Percentiles rank a stretch among this genome's conserved stretches.
Conservation (phyloP, 2,113 vertebrate genomes). For the Pygathrix nemaeus region DNA sequence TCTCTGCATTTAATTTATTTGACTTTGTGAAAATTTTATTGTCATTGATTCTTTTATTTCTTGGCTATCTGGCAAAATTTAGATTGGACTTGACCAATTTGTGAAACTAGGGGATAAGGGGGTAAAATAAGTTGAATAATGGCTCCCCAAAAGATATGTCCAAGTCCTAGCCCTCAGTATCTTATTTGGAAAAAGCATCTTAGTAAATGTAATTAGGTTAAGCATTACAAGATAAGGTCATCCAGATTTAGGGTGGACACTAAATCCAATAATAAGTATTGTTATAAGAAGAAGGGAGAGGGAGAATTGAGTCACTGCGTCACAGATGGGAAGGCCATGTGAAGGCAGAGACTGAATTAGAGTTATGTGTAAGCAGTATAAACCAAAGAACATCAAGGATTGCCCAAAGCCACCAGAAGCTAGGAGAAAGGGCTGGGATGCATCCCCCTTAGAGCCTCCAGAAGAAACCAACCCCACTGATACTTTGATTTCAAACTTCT, state of each 20-base stretch:
- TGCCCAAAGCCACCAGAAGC: background rate
- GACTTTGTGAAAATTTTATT: conserved; percentile 19
- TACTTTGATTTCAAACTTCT: background rate
- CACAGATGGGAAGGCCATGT: background rate
- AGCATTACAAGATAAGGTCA: background rate
- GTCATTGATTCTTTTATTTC: background rate
- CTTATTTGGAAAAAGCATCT: background rate
- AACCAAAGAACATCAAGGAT: background rate
- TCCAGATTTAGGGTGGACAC: background rate
- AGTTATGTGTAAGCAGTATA: background rate
- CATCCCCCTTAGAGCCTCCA: background rate
- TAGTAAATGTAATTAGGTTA: background rate
- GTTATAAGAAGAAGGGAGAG: background rate
- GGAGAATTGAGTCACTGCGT: background rate
- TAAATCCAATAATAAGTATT: background rate
- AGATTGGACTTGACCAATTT: background rate
- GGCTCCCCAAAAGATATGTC: background rate
- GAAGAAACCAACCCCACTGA: background rate
- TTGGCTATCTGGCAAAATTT: background rate
- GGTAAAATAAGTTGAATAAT: background rate
- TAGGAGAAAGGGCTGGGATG: background rate
- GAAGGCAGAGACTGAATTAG: background rate
- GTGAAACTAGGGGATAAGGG: background rate
- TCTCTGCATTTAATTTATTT: conserved; percentile 10
- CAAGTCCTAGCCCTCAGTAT: background rate